Percentiles rank a stretch among this genome's conserved stretches.
Evolutionary conservation across 2,888 invertebrate genomes (phyloP).

Genomic region (Aplocera efformata): DNA sequence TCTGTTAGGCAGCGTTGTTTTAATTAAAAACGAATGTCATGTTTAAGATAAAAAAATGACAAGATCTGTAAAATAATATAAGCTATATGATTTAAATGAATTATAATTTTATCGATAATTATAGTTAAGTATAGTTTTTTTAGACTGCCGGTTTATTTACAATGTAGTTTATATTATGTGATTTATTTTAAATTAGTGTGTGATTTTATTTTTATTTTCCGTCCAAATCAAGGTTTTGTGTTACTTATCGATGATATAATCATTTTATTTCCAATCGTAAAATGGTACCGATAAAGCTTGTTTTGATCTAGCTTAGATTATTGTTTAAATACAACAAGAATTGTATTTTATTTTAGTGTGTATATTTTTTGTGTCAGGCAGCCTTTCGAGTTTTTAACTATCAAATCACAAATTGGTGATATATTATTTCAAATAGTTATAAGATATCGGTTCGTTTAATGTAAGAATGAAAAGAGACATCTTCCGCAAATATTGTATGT

Average conservation of each 20-base stretch:
- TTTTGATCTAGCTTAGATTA: conserved; percentile 1
- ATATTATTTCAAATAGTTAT: conserved; percentile 1
- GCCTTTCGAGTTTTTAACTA: neutral
- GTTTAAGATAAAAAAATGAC: too few species aligned
- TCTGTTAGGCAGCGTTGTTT: too few species aligned
- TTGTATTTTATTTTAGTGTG: conserved; percentile 12
- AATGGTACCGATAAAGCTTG: conserved; percentile 10
- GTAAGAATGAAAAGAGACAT: too few species aligned
- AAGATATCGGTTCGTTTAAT: neutral
- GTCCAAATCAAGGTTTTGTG: conserved; percentile 56
- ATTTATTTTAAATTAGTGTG: conserved; percentile 26
- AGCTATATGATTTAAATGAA: neutral
- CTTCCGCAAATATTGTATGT: too few species aligned
- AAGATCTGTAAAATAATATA: neutral
- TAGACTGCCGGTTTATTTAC: conserved; percentile 38
- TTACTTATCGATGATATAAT: conserved; percentile 45
- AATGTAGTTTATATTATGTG: conserved; percentile 34
- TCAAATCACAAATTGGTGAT: too few species aligned
- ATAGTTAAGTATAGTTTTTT: conserved; percentile 27
- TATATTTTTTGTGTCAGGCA: neutral
- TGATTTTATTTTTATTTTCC: conserved; percentile 54
- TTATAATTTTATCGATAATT: conserved; percentile 28
- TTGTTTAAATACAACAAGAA: conserved; percentile 7
- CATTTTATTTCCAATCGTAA: conserved; percentile 26
- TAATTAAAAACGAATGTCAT: neutral